Evolutionary conservation across 2,113 vertebrate genomes (phyloP), one percentile per base, ranked within the genome.

Genomic region (Cygnus buccinator): DNA sequence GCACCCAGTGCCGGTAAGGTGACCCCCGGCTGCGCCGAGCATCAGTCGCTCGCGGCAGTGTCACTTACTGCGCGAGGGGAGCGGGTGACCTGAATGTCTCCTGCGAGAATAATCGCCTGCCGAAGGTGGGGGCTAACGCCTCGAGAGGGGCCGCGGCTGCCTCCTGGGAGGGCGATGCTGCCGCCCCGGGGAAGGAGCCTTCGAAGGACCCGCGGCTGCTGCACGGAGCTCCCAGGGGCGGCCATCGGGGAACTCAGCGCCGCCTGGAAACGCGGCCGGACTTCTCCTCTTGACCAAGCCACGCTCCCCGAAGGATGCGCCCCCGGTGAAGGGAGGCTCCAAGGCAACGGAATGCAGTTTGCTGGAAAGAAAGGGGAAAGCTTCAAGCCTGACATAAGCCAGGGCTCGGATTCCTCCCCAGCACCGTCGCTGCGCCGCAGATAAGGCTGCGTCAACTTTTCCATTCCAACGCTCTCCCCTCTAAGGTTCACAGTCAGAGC

Each of bases 371-470:
- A 67, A 79, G 68, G 57, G 92, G 83, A 90, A 94, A 86, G 90
- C 88, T 79, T 68, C 82, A 73, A 83, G 90, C 71, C 84, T 93
- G 93, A 92, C 77, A 93, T 62, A 96, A 95, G 59, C 95, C 93
- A 96, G 94, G 81, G 87, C 92, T 93, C 46, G 0, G 94, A 94
- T 95, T 96, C 90, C 94, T 94, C 82, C 39, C 39, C 67, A 28
- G 2, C 5, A 19, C 21, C 23, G 11, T 76, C 88, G 63, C 91
- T 15, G 79, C 8, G 10, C 80, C 9, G 1, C 82, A 92, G 95
- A 96, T 95, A 96, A 95, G 83, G 79, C 79, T 43, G 65, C 26
- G n/a, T 96, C 94, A 96, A 71, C 92, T 96, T 97, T 95, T 97
- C 96, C 96, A 96, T 66, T 66, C 26, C 37, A 73, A 65, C n/a